A percentile compares a stretch with the other conserved stretches of the same genome.
phyloP scores from a whole-genome alignment of 2,888 invertebrate species.

The Platycheirus albimanus region DNA sequence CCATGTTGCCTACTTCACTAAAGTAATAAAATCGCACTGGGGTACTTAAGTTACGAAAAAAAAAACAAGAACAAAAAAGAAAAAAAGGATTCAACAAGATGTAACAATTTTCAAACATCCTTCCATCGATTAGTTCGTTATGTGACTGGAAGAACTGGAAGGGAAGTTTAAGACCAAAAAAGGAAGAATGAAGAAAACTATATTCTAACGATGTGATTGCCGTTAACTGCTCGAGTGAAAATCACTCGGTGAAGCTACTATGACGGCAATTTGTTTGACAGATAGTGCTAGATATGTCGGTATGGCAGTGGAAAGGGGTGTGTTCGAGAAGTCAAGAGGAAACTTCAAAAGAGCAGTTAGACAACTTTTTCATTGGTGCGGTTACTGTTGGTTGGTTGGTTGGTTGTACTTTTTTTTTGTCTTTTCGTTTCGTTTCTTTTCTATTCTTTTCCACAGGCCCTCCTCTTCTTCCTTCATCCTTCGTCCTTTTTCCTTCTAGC shows the following conservation, averaged over 20 bases:
- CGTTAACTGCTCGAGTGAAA: constrained; percentile 70
- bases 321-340: constrained; percentile 43
- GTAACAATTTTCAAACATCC: constrained; percentile 33
- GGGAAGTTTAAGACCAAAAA: too few species aligned
- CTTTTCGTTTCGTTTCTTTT: too few species aligned
- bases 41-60: not conserved
- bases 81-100: constrained; percentile 1
- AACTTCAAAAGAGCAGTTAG: constrained; percentile 73
- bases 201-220: constrained; percentile 71
- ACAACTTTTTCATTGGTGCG: constrained; percentile 66
- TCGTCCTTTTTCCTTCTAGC: not conserved
- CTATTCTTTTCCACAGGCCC: too few species aligned
- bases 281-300: not conserved
- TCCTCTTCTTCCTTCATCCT: too few species aligned
- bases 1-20: too few species aligned
- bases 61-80: not conserved
- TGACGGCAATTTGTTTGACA: constrained; percentile 52
- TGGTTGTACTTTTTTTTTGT: constrained; percentile 21
- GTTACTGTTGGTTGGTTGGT: constrained; percentile 56
- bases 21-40: constrained; percentile 14
- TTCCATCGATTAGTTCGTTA: constrained; percentile 52
- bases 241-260: constrained; percentile 61
- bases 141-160: constrained; percentile 2
- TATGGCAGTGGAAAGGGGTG: not conserved
- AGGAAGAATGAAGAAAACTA: constrained; percentile 32